phyloP scores from a whole-genome alignment of 2,888 invertebrate species.

The Mylabris sibirica region DNA sequence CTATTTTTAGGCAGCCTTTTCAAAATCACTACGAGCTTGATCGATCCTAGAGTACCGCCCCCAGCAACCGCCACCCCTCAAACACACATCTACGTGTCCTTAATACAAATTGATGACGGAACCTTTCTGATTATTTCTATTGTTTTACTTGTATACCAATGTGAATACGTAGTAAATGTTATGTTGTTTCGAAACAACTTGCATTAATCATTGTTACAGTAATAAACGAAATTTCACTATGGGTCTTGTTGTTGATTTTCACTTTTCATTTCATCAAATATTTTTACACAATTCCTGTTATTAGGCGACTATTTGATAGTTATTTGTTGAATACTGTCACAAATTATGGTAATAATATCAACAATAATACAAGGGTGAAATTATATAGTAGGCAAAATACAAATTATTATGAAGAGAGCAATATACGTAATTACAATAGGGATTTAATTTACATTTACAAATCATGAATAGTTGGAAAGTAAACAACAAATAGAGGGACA shows the following conservation, averaged over 20 bases:
- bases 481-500: not conserved
- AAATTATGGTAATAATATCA: not conserved
- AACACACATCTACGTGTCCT: constrained; percentile 42
- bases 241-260: not conserved
- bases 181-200: not conserved
- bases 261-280: not conserved
- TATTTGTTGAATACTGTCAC: not conserved
- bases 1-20: not conserved
- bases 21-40: constrained; percentile 14
- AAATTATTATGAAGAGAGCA: not conserved
- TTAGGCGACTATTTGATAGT: not conserved
- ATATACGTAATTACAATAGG: not conserved
- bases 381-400: not conserved
- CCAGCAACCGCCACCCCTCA: constrained; percentile 29
- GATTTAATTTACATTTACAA: constrained; percentile 5
- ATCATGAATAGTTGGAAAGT: not conserved
- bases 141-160: not conserved
- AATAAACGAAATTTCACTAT: not conserved
- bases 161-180: not conserved
- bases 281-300: not conserved
- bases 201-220: constrained; percentile 7
- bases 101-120: constrained; percentile 45
- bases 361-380: not conserved
- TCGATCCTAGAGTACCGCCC: constrained; percentile 25
- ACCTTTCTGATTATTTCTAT: constrained; percentile 29